Evolutionary conservation across 2,113 vertebrate genomes (phyloP).

Genomic region (Neodon shergylaensis): DNA sequence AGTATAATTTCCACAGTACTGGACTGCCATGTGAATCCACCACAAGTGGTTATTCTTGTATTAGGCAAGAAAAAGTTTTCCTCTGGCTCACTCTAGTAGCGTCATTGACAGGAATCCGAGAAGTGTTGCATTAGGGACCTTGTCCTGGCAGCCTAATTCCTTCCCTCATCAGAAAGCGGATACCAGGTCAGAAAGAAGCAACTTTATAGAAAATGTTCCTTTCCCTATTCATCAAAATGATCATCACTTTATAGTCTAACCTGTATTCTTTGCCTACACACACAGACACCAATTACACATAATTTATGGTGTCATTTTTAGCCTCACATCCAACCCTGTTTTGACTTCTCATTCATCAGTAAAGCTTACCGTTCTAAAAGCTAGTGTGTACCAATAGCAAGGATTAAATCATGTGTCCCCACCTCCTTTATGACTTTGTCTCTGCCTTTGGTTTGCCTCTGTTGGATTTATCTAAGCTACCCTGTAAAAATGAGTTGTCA

Average conservation of each 20-base stretch:
- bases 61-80: neutral
- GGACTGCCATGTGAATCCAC: neutral
- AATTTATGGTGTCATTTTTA: neutral
- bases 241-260: neutral
- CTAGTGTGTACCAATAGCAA: slow-evolving; percentile 20
- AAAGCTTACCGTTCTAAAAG: slow-evolving; percentile 21
- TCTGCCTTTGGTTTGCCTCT: slow-evolving; percentile 30
- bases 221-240: neutral
- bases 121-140: neutral
- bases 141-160: neutral
- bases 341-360: slow-evolving; percentile 21
- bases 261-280: neutral
- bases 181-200: neutral
- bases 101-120: neutral
- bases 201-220: neutral
- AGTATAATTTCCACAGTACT: neutral
- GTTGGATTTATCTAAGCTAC: slow-evolving; percentile 57
- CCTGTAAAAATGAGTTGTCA: slow-evolving; percentile 76
- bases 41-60: neutral
- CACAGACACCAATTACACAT: too few species aligned
- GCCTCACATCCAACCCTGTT: neutral
- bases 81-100: neutral
- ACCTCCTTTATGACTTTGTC: neutral
- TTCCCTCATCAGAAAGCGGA: neutral
- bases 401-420: slow-evolving; percentile 48